Percentiles rank a stretch among this genome's conserved stretches.
Conservation (phyloP, 1,140 invertebrate genomes). For the Vollenhovia emeryi region DNA sequence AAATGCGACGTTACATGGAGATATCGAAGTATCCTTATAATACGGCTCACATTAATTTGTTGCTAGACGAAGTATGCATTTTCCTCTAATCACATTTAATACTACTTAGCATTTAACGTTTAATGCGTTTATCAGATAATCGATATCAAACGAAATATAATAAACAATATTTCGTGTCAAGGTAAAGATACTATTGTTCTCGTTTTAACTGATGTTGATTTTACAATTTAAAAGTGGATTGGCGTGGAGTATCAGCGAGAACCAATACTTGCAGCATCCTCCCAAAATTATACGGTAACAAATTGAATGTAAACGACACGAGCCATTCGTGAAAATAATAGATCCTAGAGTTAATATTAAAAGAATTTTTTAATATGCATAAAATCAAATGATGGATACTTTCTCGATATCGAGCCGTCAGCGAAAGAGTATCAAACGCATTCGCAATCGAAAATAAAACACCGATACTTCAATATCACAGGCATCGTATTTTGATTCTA, state of each 20-base stretch:
- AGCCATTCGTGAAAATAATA: neutral
- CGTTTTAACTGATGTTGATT: neutral
- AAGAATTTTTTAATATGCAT: neutral
- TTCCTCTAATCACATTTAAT: slow-evolving; percentile 10
- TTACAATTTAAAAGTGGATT: neutral
- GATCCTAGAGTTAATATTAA: neutral
- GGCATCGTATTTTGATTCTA: neutral
- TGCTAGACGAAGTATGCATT: slow-evolving; percentile 31
- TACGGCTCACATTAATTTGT: slow-evolving; percentile 19
- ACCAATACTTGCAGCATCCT: neutral
- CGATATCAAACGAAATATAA: neutral
- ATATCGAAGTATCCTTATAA: slow-evolving; percentile 12
- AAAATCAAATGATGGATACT: neutral
- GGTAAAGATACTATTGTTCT: neutral
- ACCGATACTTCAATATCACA: slow-evolving; percentile 9
- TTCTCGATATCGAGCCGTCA: neutral
- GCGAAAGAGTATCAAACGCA: neutral
- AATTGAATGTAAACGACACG: neutral
- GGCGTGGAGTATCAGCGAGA: neutral
- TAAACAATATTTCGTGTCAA: neutral
- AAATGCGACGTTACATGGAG: slow-evolving; percentile 24
- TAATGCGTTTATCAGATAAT: slow-evolving; percentile 1
- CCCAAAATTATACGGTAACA: neutral
- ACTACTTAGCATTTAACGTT: slow-evolving; percentile 12
- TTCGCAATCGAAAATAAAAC: slow-evolving; percentile 42